A percentile compares a stretch with the other conserved stretches of the same genome.
Evolutionary conservation across 2,888 invertebrate species (phyloP).

Genomic region (Aromia moschata): DNA sequence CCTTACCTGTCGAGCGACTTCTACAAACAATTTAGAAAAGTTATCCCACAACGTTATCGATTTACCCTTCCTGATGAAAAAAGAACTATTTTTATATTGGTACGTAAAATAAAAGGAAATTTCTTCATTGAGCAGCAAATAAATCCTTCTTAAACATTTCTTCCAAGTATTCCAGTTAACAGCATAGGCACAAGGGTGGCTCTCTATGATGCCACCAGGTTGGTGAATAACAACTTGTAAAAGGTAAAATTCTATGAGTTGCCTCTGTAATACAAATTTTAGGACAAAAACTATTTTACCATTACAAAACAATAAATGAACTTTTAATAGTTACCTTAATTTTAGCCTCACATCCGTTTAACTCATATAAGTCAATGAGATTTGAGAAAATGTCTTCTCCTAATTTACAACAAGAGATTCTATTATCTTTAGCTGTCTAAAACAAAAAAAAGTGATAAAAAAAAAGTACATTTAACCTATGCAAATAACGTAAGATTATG

Average conservation of each 20-base stretch:
- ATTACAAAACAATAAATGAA: not conserved
- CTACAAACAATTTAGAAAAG: conserved; percentile 53
- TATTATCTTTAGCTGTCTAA: conserved; percentile 57
- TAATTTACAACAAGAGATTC: conserved; percentile 57
- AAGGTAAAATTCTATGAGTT: conserved; percentile 64
- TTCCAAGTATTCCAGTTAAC: conserved; percentile 62
- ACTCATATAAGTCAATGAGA: conserved; percentile 49
- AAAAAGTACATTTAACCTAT: no score
- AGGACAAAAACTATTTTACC: no score
- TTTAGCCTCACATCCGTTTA: conserved; percentile 45
- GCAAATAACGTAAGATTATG: no score
- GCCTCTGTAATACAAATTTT: conserved; percentile 49
- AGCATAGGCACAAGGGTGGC: conserved; percentile 58
- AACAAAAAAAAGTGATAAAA: no score
- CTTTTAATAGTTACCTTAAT: conserved; percentile 44
- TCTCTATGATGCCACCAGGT: conserved; percentile 61
- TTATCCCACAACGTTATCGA: conserved; percentile 40
- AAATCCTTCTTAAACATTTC: conserved; percentile 58
- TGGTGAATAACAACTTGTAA: conserved; percentile 66
- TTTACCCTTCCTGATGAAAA: conserved; percentile 42
- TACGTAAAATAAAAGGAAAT: conserved; percentile 39
- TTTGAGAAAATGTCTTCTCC: conserved; percentile 55
- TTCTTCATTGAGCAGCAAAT: conserved; percentile 54
- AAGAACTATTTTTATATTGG: conserved; percentile 42
- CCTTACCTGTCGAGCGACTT: conserved; percentile 60